Base-by-base conservation (phyloP, 2,888 invertebrate genomes). In the Acholoe squamosa region DNA sequence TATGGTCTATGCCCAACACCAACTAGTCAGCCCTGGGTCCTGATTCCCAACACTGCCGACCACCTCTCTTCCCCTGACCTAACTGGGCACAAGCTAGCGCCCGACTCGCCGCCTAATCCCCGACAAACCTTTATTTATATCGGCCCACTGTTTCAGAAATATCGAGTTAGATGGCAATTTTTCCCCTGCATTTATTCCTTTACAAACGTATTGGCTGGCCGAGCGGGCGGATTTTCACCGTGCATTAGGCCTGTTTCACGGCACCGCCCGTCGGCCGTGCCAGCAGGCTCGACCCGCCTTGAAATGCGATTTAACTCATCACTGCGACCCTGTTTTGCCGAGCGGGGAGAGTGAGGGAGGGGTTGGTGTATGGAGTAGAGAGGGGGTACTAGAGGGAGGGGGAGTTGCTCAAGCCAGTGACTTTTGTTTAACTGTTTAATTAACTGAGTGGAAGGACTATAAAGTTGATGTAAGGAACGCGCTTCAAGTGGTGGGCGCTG, bases 141-240 rank as follows among this genome's bases (percentile, higher is more conserved):
- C 86, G 56, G 86, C 86, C 86, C 86, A 86, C 54, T 86, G 86
- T 86, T 86, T 86, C 86, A 86, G 86, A 86, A 86, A 86, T 86
- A 86, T 86, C 86, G 86, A 86, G 86, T 86, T 86, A 86, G 86
- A 86, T 86, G 86, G 86, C 86, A 54, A 80, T 86, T 86, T 86
- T 86, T 86, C 86, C 86, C 86, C 86, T 86, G 86, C 86, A 86
- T 86, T 86, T 86, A 86, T 86, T 86, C 86, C 86, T 86, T 86
- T 86, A 52, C 86, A 86, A 86, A 86, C 56, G 86, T 86, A 86
- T 86, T 86, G 86, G 86, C 28, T 86, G 86, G 86, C 86, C 52
- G 28, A 12, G 54, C 19, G 52, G 86, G 54, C 28, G 54, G 56
- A 86, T 86, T 86, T 86, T 86, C 86, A 86, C 86, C 54, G 86